Conservation (phyloP, 2,888 invertebrate species). For the Cancer borealis region DNA sequence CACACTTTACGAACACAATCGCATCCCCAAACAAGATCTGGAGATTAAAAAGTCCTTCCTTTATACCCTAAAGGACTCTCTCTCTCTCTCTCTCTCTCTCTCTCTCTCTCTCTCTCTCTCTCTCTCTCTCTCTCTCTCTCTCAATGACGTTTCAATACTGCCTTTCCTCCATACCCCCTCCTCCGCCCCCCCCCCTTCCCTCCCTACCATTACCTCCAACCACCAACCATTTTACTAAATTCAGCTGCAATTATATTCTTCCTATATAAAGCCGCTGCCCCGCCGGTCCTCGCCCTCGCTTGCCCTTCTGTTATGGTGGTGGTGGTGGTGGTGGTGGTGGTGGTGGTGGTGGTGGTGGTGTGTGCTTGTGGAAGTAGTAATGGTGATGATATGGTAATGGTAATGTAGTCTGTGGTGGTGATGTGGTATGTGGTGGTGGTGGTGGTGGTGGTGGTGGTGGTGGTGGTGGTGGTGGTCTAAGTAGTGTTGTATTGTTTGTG, state of each 20-base stretch:
- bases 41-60: not conserved
- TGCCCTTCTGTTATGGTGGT: not conserved
- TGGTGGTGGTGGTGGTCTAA: not conserved
- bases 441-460: not conserved
- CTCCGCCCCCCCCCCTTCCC: not conserved
- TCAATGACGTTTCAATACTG: too few species aligned
- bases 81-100: constrained; percentile 36
- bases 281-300: not conserved
- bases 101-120: constrained; percentile 40
- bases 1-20: not conserved
- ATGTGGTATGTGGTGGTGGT: not conserved
- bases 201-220: not conserved
- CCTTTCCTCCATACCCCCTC: too few species aligned
- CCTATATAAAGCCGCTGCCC: not conserved
- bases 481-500: not conserved
- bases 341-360: not conserved
- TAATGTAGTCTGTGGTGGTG: not conserved
- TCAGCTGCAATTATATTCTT: constrained; percentile 16
- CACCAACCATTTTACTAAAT: not conserved
- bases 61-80: not conserved
- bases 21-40: not conserved
- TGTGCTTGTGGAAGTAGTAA: not conserved
- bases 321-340: not conserved
- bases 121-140: constrained; percentile 1
- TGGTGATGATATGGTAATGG: not conserved